Base-by-base conservation (phyloP, 2,888 invertebrate species). In the Orthosia cruda region DNA sequence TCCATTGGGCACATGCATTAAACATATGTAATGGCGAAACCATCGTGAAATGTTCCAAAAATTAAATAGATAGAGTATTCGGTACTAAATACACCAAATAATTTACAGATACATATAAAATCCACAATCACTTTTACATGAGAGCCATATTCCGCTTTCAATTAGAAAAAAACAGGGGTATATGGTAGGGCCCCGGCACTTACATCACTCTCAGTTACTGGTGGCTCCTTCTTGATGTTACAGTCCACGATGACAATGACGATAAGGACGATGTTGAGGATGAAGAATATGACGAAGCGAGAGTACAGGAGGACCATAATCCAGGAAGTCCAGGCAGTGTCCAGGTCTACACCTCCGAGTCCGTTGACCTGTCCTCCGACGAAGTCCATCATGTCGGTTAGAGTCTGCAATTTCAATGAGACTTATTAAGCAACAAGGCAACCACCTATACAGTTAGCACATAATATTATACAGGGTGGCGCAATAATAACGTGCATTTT, bases 281-380 rank as follows among this genome's bases (percentile, higher is more conserved):
- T 40, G 91, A 97, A 96, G 47, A 97, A 89, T 1, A 97, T 72
- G 4, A 93, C 92, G 58, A 97, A 93, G 40, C 97, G 94, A 0
- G 95, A 95, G 85, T 96, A 97, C 4, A 97, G 66, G 16, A 96
- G 89, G 4, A 94, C 94, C 94, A 97, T 95, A 13, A 95, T 81
- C 90, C 97, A 94, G 0, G 97, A 89, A 0, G 96, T 92, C 91
- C 91, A 90, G 0, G 89, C 69, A 0, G 95, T 95, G 84, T 93
- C 87, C 5, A 95, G 76, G 4, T 90, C 81, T 2, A 78, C 77
- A 49, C 88, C 91, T 0, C 92, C 93, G 0, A 90, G 83, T 0
- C 95, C 96, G 32, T 92, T 95, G 0, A 87, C 90, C 0, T 87
- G 85, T 0, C 91, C 96, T 0, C 92, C 93, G 45, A 95, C 92